Percentiles rank a stretch among this genome's conserved stretches.
phyloP scores from a whole-genome alignment of 1,140 invertebrate genomes.

The Conus ventricosus region DNA sequence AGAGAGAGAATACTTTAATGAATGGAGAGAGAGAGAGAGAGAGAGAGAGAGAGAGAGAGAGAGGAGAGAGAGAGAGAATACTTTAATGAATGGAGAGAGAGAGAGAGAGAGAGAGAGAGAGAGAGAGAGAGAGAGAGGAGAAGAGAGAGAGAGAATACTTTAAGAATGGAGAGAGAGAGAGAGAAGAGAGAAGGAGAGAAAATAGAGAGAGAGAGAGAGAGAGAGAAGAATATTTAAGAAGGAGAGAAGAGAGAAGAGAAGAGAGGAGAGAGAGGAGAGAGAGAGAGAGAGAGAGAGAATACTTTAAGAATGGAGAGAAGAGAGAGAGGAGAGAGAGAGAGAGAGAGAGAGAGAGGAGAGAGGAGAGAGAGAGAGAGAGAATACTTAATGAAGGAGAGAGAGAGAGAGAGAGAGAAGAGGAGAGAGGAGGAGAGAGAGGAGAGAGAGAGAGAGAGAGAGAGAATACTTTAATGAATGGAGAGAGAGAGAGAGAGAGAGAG shows the following conservation, averaged over 20 bases:
- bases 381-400: neutral
- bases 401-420: neutral
- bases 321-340: conserved; percentile 19
- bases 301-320: neutral
- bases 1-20: neutral
- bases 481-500: neutral
- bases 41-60: neutral
- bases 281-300: neutral
- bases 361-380: neutral
- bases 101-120: conserved; percentile 49
- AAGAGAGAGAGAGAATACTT: conserved; percentile 36
- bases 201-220: neutral
- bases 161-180: neutral
- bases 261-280: neutral
- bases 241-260: neutral
- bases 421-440: conserved; percentile 16
- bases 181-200: conserved; percentile 25
- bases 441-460: conserved; percentile 8
- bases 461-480: neutral
- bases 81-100: conserved; percentile 38
- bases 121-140: conserved; percentile 49
- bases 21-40: neutral
- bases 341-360: conserved; percentile 39
- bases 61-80: conserved; percentile 47
- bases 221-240: neutral